phyloP scores from a whole-genome alignment of 1,140 invertebrate genomes.

The Aphaenogaster ashmeadi region DNA sequence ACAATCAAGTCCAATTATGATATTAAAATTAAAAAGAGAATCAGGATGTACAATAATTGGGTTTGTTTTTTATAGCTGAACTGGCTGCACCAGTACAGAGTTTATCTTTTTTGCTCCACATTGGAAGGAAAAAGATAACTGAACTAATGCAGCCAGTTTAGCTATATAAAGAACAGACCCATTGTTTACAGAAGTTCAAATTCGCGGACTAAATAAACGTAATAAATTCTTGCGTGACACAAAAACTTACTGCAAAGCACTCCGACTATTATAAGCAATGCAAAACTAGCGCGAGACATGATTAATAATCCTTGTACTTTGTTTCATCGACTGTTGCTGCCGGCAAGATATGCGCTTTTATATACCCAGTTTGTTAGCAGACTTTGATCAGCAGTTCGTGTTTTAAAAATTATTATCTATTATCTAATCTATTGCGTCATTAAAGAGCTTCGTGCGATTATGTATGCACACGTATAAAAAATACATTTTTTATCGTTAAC shows the following conservation, averaged over 20 bases:
- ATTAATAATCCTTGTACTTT: neutral
- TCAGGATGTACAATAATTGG: neutral
- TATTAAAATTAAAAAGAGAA: neutral
- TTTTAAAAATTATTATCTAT: neutral
- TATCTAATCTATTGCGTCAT: slow-evolving; percentile 8
- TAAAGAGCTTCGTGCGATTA: neutral
- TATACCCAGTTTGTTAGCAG: neutral
- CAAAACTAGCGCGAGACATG: slow-evolving; percentile 17
- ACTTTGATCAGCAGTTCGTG: neutral
- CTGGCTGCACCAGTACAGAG: no score
- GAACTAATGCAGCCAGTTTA: no score
- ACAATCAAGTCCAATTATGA: neutral
- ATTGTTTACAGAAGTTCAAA: neutral
- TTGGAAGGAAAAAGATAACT: no score
- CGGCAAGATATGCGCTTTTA: neutral
- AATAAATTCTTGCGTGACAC: neutral
- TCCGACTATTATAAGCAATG: slow-evolving; percentile 10
- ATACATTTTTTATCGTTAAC: neutral
- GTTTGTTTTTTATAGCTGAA: no score
- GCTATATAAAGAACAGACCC: no score
- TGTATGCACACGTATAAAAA: neutral
- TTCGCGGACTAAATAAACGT: neutral
- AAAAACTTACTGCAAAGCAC: slow-evolving; percentile 33
- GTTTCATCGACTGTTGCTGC: neutral
- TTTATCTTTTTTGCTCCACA: no score